These are phyloP conservation scores for Protobothrops flavoviridis DNA, from an alignment of 2,113 vertebrate species.

Conservation along the genomic window DNA sequence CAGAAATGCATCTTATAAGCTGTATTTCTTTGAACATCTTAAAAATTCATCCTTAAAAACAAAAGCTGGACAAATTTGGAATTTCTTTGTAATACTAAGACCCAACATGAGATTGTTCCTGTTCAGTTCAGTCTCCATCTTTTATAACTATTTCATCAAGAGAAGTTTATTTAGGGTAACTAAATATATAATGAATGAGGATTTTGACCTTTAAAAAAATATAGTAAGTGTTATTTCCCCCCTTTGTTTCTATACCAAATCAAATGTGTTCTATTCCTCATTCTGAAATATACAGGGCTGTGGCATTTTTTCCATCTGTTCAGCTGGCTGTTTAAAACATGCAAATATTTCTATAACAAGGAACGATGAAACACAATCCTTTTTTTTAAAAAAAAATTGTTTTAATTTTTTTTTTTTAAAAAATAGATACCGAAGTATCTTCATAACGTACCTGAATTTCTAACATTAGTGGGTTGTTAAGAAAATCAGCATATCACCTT, in stretches of 20 bases:
- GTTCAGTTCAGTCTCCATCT: background rate
- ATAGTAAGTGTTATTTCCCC: background rate
- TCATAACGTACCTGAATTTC: background rate
- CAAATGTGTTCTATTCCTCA: background rate
- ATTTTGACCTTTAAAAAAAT: background rate
- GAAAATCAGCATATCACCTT: slow-evolving; percentile 21
- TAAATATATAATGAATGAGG: background rate
- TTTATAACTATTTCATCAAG: background rate
- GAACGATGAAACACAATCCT: background rate
- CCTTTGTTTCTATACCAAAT: background rate
- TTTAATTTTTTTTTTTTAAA: background rate
- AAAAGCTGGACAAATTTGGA: background rate
- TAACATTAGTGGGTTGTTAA: slow-evolving; percentile 17
- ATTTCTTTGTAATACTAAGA: background rate
- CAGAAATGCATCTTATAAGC: background rate
- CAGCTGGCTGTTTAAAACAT: background rate
- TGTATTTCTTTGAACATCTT: background rate
- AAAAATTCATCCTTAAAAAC: background rate
- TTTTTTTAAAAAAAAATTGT: background rate
- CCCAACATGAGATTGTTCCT: background rate
- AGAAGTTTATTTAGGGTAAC: background rate
- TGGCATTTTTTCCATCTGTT: background rate
- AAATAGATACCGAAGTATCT: background rate
- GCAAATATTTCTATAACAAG: background rate
- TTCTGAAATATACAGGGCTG: background rate